Evolutionary conservation across 1,140 invertebrate genomes (phyloP), one percentile per base, ranked within the genome.

Genomic region (Drosophila hydei): DNA sequence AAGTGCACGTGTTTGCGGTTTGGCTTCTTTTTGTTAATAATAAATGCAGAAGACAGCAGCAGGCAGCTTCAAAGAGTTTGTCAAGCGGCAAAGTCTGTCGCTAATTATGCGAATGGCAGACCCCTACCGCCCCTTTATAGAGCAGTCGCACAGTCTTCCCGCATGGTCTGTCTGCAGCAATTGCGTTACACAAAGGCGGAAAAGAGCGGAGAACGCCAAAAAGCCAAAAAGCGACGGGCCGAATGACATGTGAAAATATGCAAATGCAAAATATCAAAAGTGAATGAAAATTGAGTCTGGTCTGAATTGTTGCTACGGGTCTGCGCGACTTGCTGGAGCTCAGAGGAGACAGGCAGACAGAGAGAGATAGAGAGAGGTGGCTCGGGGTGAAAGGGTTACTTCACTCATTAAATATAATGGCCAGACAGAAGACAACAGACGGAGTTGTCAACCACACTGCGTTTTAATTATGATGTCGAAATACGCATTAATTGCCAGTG

Each of bases 401-500:
- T 60, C 67, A 68, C 83, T 83, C 75, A 87, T 89, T 87, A 79
- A 76, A 70, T 79, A 76, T 87, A 87, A 87, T 83, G 78, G 83
- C 79, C 72, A 83, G 77, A 78, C 77, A 56, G 73, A 72, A 85
- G 76, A 79, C 73, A 59, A 52, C 63, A 75, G 62, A 60, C 77
- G 79, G 64, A 52, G 81, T 85, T 78, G 80, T 79, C 81, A 80
- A 70, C 65, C 51, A 40, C 45, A 62, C 33, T 77, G 68, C 55
- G 65, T 72, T 83, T 88, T 88, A 88, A 88, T 88, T 88, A 88
- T 88, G 84, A 88, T 89, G 83, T 89, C 83, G 83, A 88, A 88
- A 88, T 74, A 83, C 79, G 72, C 84, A 88, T 88, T 88, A 88
- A 88, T 88, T 88, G 84, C 68, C 72, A 70, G 59, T 69, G 79